Evolutionary conservation across 1,140 invertebrate genomes (phyloP), one percentile per base, ranked within the genome.

Genomic region (Drosophila varians): DNA sequence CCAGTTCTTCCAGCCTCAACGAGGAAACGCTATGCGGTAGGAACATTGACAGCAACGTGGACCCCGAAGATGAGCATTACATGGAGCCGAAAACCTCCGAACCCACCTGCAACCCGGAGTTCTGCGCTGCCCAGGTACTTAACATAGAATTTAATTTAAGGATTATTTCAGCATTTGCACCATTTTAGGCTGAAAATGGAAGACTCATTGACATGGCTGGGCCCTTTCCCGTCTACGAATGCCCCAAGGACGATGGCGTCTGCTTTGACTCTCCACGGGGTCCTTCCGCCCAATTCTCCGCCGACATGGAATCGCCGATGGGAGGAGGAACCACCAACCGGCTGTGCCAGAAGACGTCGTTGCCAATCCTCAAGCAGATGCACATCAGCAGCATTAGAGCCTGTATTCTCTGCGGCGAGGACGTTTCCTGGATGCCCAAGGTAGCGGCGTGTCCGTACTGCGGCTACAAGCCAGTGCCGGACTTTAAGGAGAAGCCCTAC

Each of bases 381-480:
- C 54, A 46, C 16, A 40, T 87, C 4, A 47, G 47, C 16, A 7
- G 16, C 6, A 45, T 19, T 4, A 64, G 82, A 1, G 14, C 25
- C 4, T 90, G 89, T 26, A 46, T 68, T 0, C 62, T 90, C 2
- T 90, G 89, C 31, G 66, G 83, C 16, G 78, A 74, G 55, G 83
- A 90, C 31, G 68, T 90, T 4, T 64, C 70, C 6, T 90, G 86
- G 89, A 34, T 90, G 49, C 89, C 89, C 11, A 77, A 66, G 53
- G 68, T 90, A 6, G 62, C 84, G 0, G 78, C 89, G 0, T 90
- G 89, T 68, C 84, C 89, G 0, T 57, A 84, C n/a, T 90, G 89
- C 19, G 82, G 82, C 18, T 90, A 90, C 48, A 90, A 90, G 28
- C 66, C 82, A 0, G 23, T 88, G 9, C 89, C 89, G 0, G 25